A percentile compares a stretch with the other conserved stretches of the same genome.
phyloP scores from a whole-genome alignment of 2,113 vertebrate species.

The Myiozetetes cayanensis region DNA sequence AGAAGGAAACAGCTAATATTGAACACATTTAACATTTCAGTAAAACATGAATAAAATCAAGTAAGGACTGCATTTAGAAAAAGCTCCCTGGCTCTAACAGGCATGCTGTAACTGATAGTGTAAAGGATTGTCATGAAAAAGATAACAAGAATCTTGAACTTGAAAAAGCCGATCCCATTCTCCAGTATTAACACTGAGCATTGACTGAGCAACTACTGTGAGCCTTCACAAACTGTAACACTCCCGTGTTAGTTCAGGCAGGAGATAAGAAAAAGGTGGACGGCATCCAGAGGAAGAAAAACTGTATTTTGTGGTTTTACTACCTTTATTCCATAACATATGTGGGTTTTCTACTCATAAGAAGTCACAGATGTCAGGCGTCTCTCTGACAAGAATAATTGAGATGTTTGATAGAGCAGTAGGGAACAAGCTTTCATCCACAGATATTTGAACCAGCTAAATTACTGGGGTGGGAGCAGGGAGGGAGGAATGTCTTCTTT shows the following conservation, averaged over 20 bases:
- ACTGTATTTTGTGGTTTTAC: not conserved
- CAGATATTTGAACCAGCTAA: not conserved
- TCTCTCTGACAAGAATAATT: not conserved
- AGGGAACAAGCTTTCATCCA: not conserved
- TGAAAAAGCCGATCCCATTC: not conserved
- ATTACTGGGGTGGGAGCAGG: not conserved
- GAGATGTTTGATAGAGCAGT: not conserved
- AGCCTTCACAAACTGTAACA: not conserved
- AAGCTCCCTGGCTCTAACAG: not conserved
- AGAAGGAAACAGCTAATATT: not conserved
- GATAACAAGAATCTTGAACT: not conserved
- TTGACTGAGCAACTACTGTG: not conserved
- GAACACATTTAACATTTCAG: not conserved
- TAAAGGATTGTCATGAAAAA: not conserved
- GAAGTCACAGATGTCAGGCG: not conserved
- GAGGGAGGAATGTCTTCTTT: not conserved
- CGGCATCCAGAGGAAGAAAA: not conserved
- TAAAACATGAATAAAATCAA: not conserved
- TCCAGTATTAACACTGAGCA: not conserved
- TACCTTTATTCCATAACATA: not conserved
- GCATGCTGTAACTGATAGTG: fast-evolving
- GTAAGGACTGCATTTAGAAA: not conserved
- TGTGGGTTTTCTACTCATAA: not conserved
- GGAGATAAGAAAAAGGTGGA: not conserved
- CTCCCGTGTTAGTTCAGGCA: not conserved